These are phyloP conservation scores for Ochropacha duplaris DNA, from an alignment of 2,888 invertebrate genomes.

Conservation along the genomic window DNA sequence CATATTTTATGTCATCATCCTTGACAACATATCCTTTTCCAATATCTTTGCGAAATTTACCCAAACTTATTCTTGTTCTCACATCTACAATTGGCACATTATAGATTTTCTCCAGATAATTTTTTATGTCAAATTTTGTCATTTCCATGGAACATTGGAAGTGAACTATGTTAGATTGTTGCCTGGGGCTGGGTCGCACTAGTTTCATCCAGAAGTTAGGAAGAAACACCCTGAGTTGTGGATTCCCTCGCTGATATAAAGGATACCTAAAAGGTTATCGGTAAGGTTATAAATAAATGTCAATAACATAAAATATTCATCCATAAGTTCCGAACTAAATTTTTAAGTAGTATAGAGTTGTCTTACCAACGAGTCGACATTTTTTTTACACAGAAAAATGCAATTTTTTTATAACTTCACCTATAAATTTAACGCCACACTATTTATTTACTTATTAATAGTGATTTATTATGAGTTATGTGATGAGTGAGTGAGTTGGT, in stretches of 20 bases:
- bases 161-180: constrained; percentile 91
- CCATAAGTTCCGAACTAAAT: neutral
- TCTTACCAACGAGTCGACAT: constrained; percentile 74
- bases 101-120: constrained; percentile 98
- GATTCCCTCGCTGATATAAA: constrained; percentile 94
- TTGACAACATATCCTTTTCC: constrained; percentile 87
- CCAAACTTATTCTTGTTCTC: constrained; percentile 88
- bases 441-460: too few relatives aligned
- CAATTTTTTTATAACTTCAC: too few relatives aligned
- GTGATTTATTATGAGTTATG: too few relatives aligned
- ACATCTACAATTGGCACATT: constrained; percentile 91
- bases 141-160: constrained; percentile 97
- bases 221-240: constrained; percentile 95
- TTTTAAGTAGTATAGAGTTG: constrained; percentile 3
- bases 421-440: too few relatives aligned
- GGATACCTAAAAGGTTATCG: constrained; percentile 90
- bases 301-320: neutral
- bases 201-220: constrained; percentile 99
- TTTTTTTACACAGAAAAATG: too few relatives aligned
- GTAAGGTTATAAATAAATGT: too few relatives aligned
- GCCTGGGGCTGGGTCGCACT: constrained; percentile 85
- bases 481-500: too few relatives aligned
- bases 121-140: constrained; percentile 94
- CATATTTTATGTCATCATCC: constrained; percentile 91
- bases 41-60: constrained; percentile 84